Percentiles rank a stretch among this genome's conserved stretches.
Evolutionary conservation across 1,140 invertebrate species (phyloP).

Genomic region (Galendromus occidentalis): DNA sequence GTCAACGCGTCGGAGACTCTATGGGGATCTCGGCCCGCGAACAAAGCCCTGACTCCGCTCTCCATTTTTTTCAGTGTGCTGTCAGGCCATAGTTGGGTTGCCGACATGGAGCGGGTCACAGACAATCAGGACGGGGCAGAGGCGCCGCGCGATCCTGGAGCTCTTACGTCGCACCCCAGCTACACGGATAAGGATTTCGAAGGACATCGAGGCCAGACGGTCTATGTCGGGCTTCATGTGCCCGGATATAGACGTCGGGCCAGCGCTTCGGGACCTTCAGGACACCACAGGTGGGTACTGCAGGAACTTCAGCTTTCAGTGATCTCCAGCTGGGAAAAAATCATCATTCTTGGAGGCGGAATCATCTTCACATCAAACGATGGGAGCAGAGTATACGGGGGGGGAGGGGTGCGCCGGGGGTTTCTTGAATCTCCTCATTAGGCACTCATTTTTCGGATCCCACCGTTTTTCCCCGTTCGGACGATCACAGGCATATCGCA

Average conservation of each 20-base stretch:
- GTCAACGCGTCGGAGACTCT: too few species aligned
- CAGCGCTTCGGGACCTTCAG: slow-evolving; percentile 9
- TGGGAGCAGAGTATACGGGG: too few species aligned
- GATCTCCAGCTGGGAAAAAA: not conserved
- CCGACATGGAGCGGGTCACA: slow-evolving; percentile 3
- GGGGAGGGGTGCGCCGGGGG: too few species aligned
- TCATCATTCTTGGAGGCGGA: too few species aligned
- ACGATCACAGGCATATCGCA: too few species aligned
- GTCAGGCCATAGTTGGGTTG: not conserved
- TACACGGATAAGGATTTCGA: slow-evolving; percentile 69
- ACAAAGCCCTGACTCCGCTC: too few species aligned
- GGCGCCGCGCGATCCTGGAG: slow-evolving; percentile 59
- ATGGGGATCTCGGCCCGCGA: too few species aligned
- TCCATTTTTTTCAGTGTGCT: not conserved
- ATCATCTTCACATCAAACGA: too few species aligned
- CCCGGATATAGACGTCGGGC: slow-evolving; percentile 25
- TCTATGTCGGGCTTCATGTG: slow-evolving; percentile 68
- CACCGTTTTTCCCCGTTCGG: too few species aligned
- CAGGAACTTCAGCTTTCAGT: too few species aligned
- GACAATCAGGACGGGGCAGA: slow-evolving; percentile 18
- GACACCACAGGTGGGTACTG: not conserved
- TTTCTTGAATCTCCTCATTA: too few species aligned
- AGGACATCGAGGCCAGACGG: slow-evolving; percentile 67
- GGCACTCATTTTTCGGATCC: too few species aligned
- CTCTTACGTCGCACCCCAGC: slow-evolving; percentile 44